These are phyloP conservation scores for Cyclura pinguis DNA, from an alignment of 2,797 vertebrate genomes.

Conservation along the genomic window DNA sequence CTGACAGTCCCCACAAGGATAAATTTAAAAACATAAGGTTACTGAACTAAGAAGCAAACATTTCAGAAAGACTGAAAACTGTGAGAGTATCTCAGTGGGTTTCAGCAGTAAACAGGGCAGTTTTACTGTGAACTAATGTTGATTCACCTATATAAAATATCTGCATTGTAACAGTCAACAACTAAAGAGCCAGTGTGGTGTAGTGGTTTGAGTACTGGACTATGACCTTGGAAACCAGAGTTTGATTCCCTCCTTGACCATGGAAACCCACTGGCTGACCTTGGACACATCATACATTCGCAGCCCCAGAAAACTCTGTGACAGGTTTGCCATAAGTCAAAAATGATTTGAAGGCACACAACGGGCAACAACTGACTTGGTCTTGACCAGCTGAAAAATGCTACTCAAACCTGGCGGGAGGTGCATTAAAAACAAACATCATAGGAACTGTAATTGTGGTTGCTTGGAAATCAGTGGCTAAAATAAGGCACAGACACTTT, in stretches of 20 bases:
- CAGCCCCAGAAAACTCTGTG: no score
- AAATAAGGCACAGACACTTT: slow-evolving; percentile 7
- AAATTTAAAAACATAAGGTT: no score
- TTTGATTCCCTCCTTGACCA: no score
- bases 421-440: not conserved
- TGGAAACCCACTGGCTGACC: no score
- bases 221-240: no score
- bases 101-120: not conserved
- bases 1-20: no score
- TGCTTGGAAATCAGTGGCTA: not conserved
- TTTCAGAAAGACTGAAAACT: not conserved
- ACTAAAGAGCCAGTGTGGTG: no score
- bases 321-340: no score
- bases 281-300: no score
- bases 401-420: not conserved
- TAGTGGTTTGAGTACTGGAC: no score
- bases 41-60: not conserved
- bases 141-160: not conserved
- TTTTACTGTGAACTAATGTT: not conserved
- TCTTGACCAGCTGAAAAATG: not conserved
- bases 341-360: no score
- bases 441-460: not conserved
- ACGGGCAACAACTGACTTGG: not conserved
- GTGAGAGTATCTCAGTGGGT: no score
- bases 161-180: not conserved